These are phyloP conservation scores for Ceriagrion tenellum DNA, from an alignment of 2,888 invertebrate genomes.

Conservation along the genomic window DNA sequence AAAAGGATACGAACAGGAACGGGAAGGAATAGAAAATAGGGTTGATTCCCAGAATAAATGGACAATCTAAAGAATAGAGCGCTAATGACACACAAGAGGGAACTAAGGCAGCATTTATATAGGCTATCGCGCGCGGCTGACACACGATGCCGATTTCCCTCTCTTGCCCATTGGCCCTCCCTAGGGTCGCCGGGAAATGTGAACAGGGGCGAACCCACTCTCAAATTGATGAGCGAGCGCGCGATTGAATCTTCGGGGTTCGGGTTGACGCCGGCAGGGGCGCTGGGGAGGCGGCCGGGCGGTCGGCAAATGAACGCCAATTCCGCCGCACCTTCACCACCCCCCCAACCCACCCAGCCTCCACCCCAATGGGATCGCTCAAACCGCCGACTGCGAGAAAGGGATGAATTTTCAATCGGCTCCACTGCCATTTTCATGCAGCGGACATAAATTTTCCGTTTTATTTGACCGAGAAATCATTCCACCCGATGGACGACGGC, in stretches of 20 bases:
- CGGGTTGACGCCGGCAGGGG: neutral
- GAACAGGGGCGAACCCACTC: neutral
- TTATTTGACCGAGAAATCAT: neutral
- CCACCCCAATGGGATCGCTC: neutral
- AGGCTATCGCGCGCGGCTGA: neutral
- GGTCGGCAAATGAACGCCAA: neutral
- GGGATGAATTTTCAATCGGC: neutral
- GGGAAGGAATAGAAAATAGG: too few relatives aligned
- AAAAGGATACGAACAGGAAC: too few relatives aligned
- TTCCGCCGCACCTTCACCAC: neutral
- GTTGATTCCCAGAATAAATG: too few relatives aligned
- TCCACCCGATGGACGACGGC: neutral
- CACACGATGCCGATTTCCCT: neutral
- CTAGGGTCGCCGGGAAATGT: neutral
- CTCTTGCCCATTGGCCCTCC: neutral
- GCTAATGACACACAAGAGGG: too few relatives aligned
- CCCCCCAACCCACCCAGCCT: neutral
- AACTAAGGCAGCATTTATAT: neutral
- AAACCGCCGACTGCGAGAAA: neutral
- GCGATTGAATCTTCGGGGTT: slow-evolving; percentile 25
- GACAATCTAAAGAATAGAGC: too few relatives aligned
- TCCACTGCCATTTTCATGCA: neutral
- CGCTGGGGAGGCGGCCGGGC: neutral
- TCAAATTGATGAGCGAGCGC: slow-evolving; percentile 17
- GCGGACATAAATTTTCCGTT: neutral